Base-by-base conservation (phyloP, 2,797 vertebrate genomes). In the Furcifer pardalis region DNA sequence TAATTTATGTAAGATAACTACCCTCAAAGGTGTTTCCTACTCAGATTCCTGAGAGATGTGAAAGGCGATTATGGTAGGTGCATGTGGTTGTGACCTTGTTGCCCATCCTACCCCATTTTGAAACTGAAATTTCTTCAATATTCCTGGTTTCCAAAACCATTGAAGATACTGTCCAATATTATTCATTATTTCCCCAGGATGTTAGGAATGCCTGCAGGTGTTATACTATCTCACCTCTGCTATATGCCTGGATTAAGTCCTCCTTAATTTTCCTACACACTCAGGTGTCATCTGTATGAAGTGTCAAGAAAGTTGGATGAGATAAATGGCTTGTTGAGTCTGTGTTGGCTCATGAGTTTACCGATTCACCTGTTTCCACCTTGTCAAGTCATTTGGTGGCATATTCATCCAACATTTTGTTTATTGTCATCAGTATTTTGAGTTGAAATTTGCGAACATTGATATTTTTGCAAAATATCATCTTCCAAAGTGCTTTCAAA, bases 401-500 rank as follows among this genome's bases (percentile, higher is more conserved):
- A 19, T 30, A 52, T 21, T 32, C 30, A 49, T 35, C 42, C 66
- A 81, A 77, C 52, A 21, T 35, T 52, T 71, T 25, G 37, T 77
- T 71, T 46, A 8, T 44, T 77, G 62, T 17, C 72, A 71, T 56
- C 21, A 76, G n/a, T 30, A 75, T 59, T 77, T 82, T 42, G 37
- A n/a, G 25, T 60, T 37, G 9, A 30, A 59, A 42, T 65, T 46
- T 37, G 62, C 8, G 40, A 40, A 32, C n/a, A 23, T 23, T 23
- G 9, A 62, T 63, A 13, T 77, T 76, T 81, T 35, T 71, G 52
- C 69, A 66, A 79, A 79, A 32, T 32, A 62, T 7, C 35, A 56
- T 30, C 17, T 77, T 32, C 44, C 42, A 37, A 77, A 60, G 44
- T 82, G 37, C 52, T 77, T 81, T 86, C 56, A 40, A 17, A 77